A percentile compares a stretch with the other conserved stretches of the same genome.
These are phyloP conservation scores for Scaptomyza flava DNA, from an alignment of 2,888 invertebrate genomes.

Conservation along the genomic window DNA sequence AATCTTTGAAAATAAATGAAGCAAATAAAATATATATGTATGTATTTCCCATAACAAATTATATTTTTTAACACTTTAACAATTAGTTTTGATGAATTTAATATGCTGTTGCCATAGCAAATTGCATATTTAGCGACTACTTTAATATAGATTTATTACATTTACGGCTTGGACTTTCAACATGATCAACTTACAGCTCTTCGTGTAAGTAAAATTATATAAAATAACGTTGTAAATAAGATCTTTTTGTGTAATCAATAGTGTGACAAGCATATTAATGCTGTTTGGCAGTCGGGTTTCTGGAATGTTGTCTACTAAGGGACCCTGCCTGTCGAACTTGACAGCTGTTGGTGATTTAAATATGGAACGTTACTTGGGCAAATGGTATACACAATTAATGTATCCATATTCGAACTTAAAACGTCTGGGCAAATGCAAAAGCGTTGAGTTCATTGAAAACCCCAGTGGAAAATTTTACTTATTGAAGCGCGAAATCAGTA, in stretches of 20 bases:
- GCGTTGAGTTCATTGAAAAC: neutral
- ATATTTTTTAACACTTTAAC: neutral
- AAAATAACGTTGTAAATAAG: neutral
- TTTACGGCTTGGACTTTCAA: neutral
- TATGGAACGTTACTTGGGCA: conserved; percentile 29
- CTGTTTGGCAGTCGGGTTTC: neutral
- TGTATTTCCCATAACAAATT: conserved; percentile 4
- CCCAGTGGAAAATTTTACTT: neutral
- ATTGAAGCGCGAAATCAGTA: neutral
- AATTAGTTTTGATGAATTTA: neutral
- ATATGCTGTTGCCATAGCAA: neutral
- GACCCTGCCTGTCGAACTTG: conserved; percentile 31
- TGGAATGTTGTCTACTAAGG: neutral
- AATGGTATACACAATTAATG: conserved; percentile 37
- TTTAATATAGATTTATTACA: neutral
- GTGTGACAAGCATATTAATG: conserved; percentile 13
- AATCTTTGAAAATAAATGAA: neutral
- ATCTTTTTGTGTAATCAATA: neutral
- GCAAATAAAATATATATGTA: neutral
- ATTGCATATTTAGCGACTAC: neutral
- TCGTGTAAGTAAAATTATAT: conserved; percentile 8
- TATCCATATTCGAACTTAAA: neutral
- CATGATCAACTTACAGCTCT: conserved; percentile 22
- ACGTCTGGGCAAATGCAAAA: conserved; percentile 10
- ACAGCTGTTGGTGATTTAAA: conserved; percentile 32